Base-by-base conservation (phyloP, 2,888 invertebrate species). In the Brachylomia viminalis region DNA sequence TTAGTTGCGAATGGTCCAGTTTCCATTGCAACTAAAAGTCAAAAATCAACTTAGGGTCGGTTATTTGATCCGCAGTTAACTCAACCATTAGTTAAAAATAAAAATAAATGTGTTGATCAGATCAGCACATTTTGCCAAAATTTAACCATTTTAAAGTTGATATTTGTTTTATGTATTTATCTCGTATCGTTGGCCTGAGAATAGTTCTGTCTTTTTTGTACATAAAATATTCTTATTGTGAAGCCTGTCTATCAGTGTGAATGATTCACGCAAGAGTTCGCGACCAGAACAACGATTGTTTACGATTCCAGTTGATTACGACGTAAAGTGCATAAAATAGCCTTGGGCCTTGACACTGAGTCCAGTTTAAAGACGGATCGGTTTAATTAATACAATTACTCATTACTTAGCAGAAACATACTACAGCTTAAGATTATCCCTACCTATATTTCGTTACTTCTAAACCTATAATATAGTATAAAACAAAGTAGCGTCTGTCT, bases 311-410 rank as follows among this genome's bases (percentile, higher is more conserved):
- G 30, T 45, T 61, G 49, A 15, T 27, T 23, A 30, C 33, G 11
- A 20, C 1, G 42, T 38, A 75, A 47, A 59, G 59, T 77, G 65
- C 78, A 66, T 47, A 42, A 13, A 67, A 56, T 33, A 15, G n/a
- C 72, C 71, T 62, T 77, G 65, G 17, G 23, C 66, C 72, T 62
- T 77, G 65, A 71, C 56, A 45, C 20, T 45, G 49, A 61, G 42
- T 11, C 33, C 71, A 49, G 52, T 77, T 49, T 13, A 66, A 27
- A 15, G 20, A 56, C 42, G 47, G 65, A 67, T 56, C 27, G 2
- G 42, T 52, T 56, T 49, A 49, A 82, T 80, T 66, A 61, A 49
- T 49, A 66, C 56, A 66, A 65, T 66, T 42, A 69, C 54, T 75
- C 56, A 30, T 56, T 45, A 61, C 47, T 47, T 54, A 61, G 23